Evolutionary conservation across 2,888 invertebrate genomes (phyloP).

Genomic region (Teinopalpus imperialis): DNA sequence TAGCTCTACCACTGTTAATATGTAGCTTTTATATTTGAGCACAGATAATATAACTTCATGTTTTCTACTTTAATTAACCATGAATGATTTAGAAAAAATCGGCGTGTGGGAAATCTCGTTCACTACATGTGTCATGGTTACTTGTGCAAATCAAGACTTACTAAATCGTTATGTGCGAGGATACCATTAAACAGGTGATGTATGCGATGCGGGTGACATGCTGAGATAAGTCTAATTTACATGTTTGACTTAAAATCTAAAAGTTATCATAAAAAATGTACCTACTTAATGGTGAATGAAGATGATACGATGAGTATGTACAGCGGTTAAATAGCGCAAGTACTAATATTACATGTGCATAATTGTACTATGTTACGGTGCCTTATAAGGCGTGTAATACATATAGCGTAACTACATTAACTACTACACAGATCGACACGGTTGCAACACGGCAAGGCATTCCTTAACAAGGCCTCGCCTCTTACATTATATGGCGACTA

Average conservation of each 20-base stretch:
- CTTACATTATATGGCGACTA: constrained; percentile 94
- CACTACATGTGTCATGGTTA: too few relatives aligned
- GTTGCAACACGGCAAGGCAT: constrained; percentile 79
- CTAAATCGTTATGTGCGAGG: too few relatives aligned
- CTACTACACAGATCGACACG: constrained; percentile 77
- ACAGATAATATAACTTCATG: too few relatives aligned
- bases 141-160: too few relatives aligned
- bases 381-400: constrained; percentile 24
- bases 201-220: constrained; percentile 51
- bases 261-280: constrained; percentile 24
- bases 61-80: too few relatives aligned
- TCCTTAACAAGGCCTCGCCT: constrained; percentile 71
- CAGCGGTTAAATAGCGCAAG: constrained; percentile 37
- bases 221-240: constrained; percentile 38
- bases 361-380: constrained; percentile 25
- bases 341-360: constrained; percentile 28
- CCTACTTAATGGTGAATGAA: constrained; percentile 45
- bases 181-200: too few relatives aligned
- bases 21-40: too few relatives aligned
- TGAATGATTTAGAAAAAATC: too few relatives aligned
- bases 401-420: constrained; percentile 35
- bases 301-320: constrained; percentile 40
- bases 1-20: too few relatives aligned
- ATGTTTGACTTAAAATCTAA: constrained; percentile 27
- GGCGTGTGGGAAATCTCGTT: too few relatives aligned